Percentiles rank a stretch among this genome's conserved stretches.
Evolutionary conservation across 1,140 invertebrate species (phyloP).

Genomic region (Papilio aristodemus): DNA sequence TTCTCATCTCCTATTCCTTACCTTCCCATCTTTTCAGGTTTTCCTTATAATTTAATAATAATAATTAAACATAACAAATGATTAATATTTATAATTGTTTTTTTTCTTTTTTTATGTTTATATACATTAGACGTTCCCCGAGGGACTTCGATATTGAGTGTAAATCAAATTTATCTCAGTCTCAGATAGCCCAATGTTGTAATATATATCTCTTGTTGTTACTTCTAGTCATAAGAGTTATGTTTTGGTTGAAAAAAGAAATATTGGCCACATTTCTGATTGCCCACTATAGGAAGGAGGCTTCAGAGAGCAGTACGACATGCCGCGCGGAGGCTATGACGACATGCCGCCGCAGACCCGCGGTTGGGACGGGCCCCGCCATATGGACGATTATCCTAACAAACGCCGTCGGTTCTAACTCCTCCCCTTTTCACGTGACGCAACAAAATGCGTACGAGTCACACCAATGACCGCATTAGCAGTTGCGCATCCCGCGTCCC

Average conservation of each 20-base stretch:
- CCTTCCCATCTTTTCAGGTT: no score
- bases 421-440: background rate
- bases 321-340: conserved; percentile 70
- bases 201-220: background rate
- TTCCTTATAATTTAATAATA: no score
- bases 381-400: conserved; percentile 77
- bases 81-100: no score
- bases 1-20: no score
- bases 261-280: conserved; percentile 72
- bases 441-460: background rate
- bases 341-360: conserved; percentile 70
- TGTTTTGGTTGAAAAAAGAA: conserved; percentile 40
- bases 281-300: conserved; percentile 77
- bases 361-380: conserved; percentile 72
- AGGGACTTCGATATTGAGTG: background rate
- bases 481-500: background rate
- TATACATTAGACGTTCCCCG: background rate
- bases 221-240: conserved; percentile 19
- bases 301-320: conserved; percentile 78
- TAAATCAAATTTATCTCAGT: background rate
- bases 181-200: conserved; percentile 29
- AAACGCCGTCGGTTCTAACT: conserved; percentile 76
- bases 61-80: no score
- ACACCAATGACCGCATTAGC: background rate
- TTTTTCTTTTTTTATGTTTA: no score